Evolutionary conservation across 2,113 vertebrate genomes (phyloP), one percentile per base, ranked within the genome.

Genomic region (Trematocara macrostoma): DNA sequence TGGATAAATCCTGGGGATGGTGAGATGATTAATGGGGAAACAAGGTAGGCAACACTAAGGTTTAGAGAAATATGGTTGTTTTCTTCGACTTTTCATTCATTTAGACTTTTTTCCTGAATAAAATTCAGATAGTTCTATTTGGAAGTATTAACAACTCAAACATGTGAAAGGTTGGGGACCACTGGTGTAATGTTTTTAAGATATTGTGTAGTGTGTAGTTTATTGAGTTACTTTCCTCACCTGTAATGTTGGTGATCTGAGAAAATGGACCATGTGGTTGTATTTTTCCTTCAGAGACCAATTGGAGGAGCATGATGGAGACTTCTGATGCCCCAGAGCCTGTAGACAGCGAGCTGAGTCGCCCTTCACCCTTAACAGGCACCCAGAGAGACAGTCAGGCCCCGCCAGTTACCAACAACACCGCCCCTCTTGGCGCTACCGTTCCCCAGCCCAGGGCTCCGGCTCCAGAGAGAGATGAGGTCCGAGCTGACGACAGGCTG

Each of bases 291-390:
- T 5, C 94, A 99, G 99, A 99, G 95, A 99, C 98, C 35, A 99
- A 99, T 87, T 99, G 98, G 98, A 98, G 99, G 95, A 99, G 95
- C 86, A 99, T 99, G 97, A 97, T 99, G 84, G 99, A 99, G 95
- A 97, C 95, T 49, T 97, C 97, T 6, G 99, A 99, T 85, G 97
- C 97, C 35, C 90, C 96, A 16, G 98, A 99, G 94, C 94, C 97
- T 1, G 96, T 95, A 14, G 98, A 98, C 95, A 95, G 95, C 0
- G 97, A 97, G 80, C 94, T 92, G 0, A 92, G 91, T 29, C 96
- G 85, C 87, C 96, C 96, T 71, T 85, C 93, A 9, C 83, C 59
- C 3, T 53, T 88, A 47, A 51, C 86, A 3, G 88, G 95, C 88
- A 49, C 91, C 61, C 93, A 93, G 55, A 95, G 57, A 86, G 94